Evolutionary conservation across 2,113 vertebrate species (phyloP).

Genomic region (Clarias gariepinus): DNA sequence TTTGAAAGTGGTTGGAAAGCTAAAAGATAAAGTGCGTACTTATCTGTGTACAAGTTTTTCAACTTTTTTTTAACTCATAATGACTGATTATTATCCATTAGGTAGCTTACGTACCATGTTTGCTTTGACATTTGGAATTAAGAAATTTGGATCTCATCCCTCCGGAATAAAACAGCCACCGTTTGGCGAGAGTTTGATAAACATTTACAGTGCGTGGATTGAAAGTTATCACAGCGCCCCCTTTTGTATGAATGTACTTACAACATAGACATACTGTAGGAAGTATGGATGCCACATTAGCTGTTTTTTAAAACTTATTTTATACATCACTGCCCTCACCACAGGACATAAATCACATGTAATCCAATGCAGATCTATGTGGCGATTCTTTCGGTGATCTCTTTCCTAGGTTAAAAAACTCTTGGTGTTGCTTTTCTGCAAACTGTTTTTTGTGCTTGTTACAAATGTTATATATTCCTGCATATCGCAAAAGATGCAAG

Average conservation of each 20-base stretch:
- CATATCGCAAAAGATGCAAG: neutral
- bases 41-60: conserved; percentile 16
- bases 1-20: conserved; percentile 6
- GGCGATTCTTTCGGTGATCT: neutral
- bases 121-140: conserved; percentile 34
- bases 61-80: neutral
- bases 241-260: conserved; percentile 29
- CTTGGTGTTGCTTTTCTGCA: neutral
- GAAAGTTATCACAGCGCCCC: conserved; percentile 30
- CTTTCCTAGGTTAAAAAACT: neutral
- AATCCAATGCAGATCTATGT: neutral
- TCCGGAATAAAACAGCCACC: neutral
- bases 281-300: neutral
- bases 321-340: neutral
- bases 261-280: too few species aligned
- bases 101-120: conserved; percentile 1
- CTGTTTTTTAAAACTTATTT: neutral
- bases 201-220: neutral
- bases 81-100: conserved; percentile 15
- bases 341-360: neutral
- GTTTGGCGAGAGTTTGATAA: neutral
- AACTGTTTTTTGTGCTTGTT: neutral
- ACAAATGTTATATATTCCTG: neutral
- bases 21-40: neutral
- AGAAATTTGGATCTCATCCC: conserved; percentile 15